Conservation (phyloP, 2,113 vertebrate species). For the Hymenochirus boettgeri region DNA sequence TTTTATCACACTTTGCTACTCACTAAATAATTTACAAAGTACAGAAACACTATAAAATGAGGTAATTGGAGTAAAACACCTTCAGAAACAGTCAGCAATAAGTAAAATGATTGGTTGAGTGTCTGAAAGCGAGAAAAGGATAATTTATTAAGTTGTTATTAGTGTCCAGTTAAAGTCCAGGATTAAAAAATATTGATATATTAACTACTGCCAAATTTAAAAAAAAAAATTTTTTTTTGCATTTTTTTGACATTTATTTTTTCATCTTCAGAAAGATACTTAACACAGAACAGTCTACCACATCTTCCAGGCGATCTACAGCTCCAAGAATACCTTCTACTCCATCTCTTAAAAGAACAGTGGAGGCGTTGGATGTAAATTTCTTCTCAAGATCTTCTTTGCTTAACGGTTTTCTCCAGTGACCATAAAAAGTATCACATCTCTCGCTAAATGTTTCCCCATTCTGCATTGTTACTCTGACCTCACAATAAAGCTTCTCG, state of each 20-base stretch:
- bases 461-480: constrained; percentile 53
- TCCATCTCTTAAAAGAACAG: constrained; percentile 55
- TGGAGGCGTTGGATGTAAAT: constrained; percentile 69
- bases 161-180: too few species aligned
- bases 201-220: too few species aligned
- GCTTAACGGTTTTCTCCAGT: constrained; percentile 86
- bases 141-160: too few species aligned
- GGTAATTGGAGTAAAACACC: too few species aligned
- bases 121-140: too few species aligned
- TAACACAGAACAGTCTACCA: constrained; percentile 65
- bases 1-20: too few species aligned
- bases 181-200: too few species aligned
- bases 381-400: constrained; percentile 74
- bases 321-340: constrained; percentile 65
- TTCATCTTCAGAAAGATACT: constrained; percentile 62
- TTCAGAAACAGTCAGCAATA: too few species aligned
- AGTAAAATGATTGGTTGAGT: too few species aligned
- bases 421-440: constrained; percentile 82
- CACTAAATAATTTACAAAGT: too few species aligned
- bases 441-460: constrained; percentile 47
- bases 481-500: constrained; percentile 77
- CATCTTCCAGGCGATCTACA: constrained; percentile 67
- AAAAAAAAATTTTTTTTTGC: constrained; percentile 5
- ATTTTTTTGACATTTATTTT: not conserved
- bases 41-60: too few species aligned